These are phyloP conservation scores for Lipotes vexillifer DNA, from an alignment of 2,113 vertebrate species.

Conservation along the genomic window DNA sequence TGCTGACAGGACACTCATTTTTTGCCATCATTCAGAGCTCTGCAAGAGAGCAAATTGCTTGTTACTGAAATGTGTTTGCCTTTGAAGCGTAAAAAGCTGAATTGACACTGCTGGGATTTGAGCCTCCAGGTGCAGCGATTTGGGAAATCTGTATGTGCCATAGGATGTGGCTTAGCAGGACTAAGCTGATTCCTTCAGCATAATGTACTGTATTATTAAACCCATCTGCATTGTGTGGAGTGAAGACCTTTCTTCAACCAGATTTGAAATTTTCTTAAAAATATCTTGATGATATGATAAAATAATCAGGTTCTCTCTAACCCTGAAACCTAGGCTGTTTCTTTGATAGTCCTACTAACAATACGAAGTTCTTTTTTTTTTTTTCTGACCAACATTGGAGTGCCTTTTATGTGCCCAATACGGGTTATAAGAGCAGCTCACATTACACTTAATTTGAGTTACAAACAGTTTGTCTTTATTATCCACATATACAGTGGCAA, in stretches of 20 bases:
- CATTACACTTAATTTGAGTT: background rate
- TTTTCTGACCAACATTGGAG: background rate
- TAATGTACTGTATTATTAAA: background rate
- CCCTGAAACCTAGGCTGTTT: background rate
- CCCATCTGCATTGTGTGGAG: background rate
- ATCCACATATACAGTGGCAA: background rate
- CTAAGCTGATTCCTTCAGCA: background rate
- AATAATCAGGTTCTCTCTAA: background rate
- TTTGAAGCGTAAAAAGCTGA: conserved; percentile 8
- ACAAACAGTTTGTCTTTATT: background rate
- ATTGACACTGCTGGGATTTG: background rate
- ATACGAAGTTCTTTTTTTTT: background rate
- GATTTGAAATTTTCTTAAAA: background rate
- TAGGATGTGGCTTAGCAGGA: background rate
- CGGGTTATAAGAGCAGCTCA: background rate
- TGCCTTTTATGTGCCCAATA: background rate
- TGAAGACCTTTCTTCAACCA: background rate
- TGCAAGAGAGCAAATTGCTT: background rate
- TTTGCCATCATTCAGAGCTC: background rate
- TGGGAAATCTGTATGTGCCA: background rate
- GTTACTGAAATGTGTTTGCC: background rate
- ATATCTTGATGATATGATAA: background rate
- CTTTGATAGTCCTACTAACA: background rate
- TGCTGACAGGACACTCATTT: background rate
- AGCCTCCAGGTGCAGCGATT: background rate